phyloP scores from a whole-genome alignment of 30 jellyfish, hydroid and myxozoan genomes.

The Aurelia coerulea region DNA sequence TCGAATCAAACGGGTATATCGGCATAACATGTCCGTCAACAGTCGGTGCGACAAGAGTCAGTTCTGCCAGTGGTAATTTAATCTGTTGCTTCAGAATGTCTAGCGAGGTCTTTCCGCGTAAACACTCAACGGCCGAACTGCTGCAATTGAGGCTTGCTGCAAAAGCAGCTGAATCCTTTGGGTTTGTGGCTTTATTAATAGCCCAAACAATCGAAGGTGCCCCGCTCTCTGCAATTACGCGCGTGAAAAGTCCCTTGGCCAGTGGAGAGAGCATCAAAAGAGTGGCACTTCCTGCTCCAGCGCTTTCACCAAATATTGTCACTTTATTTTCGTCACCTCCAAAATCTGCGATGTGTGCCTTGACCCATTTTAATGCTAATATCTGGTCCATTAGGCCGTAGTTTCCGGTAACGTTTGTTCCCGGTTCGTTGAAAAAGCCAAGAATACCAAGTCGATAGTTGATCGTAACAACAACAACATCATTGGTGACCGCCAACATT shows the following conservation, averaged over 20 bases:
- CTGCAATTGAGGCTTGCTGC: conserved; percentile 14
- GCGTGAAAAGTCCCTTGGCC: conserved; percentile 35
- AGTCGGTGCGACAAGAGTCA: not conserved
- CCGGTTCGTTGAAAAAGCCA: conserved; percentile 53
- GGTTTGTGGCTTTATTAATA: not conserved
- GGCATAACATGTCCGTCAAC: conserved; percentile 32
- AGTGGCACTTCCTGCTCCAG: conserved; percentile 52
- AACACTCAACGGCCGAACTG: conserved; percentile 20
- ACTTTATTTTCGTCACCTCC: conserved; percentile 48
- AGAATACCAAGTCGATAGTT: conserved; percentile 68
- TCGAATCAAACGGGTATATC: conserved; percentile 7
- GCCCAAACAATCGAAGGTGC: conserved; percentile 37
- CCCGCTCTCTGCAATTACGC: conserved; percentile 58
- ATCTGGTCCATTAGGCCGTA: conserved; percentile 62
- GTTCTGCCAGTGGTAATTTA: not conserved
- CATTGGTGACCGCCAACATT: conserved; percentile 10
- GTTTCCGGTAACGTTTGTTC: conserved; percentile 40
- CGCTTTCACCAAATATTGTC: conserved; percentile 60
- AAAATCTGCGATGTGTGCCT: conserved; percentile 28
- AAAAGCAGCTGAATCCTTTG: not conserved
- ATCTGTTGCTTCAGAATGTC: conserved; percentile 6
- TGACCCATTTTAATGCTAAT: conserved; percentile 57
- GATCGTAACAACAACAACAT: conserved; percentile 47
- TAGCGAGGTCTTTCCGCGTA: not conserved
- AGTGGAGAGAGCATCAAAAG: conserved; percentile 46